Conservation (phyloP, 2,888 invertebrate species). For the Leuctra nigra region DNA sequence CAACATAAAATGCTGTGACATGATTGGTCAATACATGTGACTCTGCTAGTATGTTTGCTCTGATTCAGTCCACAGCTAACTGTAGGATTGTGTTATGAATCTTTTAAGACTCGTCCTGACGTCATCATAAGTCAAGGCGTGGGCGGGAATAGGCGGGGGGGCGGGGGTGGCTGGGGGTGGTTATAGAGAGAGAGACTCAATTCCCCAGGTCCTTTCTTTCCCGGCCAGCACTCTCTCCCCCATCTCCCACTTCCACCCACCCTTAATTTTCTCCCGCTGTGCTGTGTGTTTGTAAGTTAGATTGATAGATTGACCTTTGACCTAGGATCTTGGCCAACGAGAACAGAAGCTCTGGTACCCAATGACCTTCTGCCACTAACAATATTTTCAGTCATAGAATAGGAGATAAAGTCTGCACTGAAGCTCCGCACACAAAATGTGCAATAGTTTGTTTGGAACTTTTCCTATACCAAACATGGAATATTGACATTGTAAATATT, state of each 20-base stretch:
- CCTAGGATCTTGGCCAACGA: too few species aligned
- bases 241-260: not conserved
- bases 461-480: too few species aligned
- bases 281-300: slow-evolving; percentile 20
- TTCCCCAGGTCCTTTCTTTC: slow-evolving; percentile 14
- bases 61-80: slow-evolving; percentile 3
- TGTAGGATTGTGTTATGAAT: slow-evolving; percentile 14
- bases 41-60: too few species aligned
- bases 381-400: too few species aligned
- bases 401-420: too few species aligned
- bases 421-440: too few species aligned
- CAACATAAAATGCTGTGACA: too few species aligned
- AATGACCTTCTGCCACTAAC: too few species aligned
- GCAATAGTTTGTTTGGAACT: too few species aligned
- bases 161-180: not conserved
- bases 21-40: too few species aligned
- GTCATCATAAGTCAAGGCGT: slow-evolving; percentile 10
- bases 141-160: not conserved
- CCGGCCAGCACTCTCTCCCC: not conserved
- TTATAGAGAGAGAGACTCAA: slow-evolving; percentile 8
- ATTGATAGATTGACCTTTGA: slow-evolving; percentile 27
- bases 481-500: too few species aligned
- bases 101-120: slow-evolving; percentile 4
- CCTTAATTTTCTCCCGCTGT: slow-evolving; percentile 1
- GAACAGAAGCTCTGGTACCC: too few species aligned